Evolutionary conservation across 2,888 invertebrate species (phyloP).

Genomic region (Drosophila quinaria): DNA sequence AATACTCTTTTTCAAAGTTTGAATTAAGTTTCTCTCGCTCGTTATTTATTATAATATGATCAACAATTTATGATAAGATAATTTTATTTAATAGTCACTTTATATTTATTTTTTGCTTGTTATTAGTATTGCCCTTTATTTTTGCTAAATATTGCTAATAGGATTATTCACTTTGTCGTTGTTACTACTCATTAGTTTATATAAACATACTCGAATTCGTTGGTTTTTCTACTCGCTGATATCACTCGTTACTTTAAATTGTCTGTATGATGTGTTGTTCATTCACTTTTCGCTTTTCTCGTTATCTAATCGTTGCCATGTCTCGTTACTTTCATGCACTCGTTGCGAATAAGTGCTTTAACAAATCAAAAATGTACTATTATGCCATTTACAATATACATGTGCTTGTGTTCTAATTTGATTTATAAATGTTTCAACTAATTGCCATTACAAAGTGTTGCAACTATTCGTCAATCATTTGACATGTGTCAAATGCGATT

Average conservation of each 20-base stretch:
- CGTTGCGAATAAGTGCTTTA: background rate
- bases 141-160: too few relatives aligned
- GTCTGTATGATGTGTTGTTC: background rate
- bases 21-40: too few relatives aligned
- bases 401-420: slow-evolving; percentile 9
- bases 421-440: slow-evolving; percentile 16
- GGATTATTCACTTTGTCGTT: too few relatives aligned
- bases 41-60: too few relatives aligned
- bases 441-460: slow-evolving; percentile 33
- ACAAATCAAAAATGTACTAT: background rate
- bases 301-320: background rate
- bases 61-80: too few relatives aligned
- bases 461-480: slow-evolving; percentile 24
- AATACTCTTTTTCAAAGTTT: background rate
- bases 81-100: too few relatives aligned
- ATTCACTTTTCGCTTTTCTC: background rate
- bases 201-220: too few relatives aligned
- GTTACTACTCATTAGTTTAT: too few relatives aligned
- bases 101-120: too few relatives aligned
- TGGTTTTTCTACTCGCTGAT: background rate
- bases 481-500: slow-evolving; percentile 7
- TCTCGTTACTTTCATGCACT: background rate
- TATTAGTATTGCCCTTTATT: too few relatives aligned
- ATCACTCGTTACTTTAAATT: background rate
- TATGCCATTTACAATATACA: background rate